phyloP scores from a whole-genome alignment of 2,888 invertebrate genomes.

The Tipula lateralis region DNA sequence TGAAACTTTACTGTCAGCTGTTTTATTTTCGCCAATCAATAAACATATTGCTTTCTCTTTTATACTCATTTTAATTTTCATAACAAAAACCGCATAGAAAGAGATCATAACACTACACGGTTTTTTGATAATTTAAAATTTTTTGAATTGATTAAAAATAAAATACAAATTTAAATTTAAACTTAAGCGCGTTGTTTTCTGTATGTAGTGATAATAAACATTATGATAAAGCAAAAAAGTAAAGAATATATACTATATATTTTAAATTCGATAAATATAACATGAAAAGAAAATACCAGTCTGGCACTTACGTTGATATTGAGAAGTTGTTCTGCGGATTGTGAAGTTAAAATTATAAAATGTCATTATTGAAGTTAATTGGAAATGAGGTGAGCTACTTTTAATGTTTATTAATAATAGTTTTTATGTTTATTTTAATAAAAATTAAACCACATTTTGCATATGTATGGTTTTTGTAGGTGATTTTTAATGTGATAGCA shows the following conservation, averaged over 20 bases:
- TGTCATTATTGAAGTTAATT: slow-evolving; percentile 45
- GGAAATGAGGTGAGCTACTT: slow-evolving; percentile 43
- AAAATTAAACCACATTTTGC: neutral
- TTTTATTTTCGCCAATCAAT: neutral
- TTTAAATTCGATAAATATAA: neutral
- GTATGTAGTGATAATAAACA: neutral
- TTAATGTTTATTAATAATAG: neutral
- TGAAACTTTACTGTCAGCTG: neutral
- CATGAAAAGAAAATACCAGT: neutral
- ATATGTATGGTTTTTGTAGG: no score
- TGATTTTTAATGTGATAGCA: no score
- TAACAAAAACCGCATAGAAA: neutral
- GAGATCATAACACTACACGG: neutral
- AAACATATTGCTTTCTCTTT: neutral
- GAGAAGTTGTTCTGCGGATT: neutral
- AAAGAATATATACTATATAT: neutral
- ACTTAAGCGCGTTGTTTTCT: neutral
- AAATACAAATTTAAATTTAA: neutral
- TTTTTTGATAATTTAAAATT: neutral
- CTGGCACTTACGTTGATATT: neutral
- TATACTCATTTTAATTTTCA: neutral
- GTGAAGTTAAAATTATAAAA: slow-evolving; percentile 35
- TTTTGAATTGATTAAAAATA: neutral
- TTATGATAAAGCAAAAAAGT: neutral
- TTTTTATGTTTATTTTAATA: neutral